Evolutionary conservation across 2,888 invertebrate genomes (phyloP).

Genomic region (Amphipyra berbera): DNA sequence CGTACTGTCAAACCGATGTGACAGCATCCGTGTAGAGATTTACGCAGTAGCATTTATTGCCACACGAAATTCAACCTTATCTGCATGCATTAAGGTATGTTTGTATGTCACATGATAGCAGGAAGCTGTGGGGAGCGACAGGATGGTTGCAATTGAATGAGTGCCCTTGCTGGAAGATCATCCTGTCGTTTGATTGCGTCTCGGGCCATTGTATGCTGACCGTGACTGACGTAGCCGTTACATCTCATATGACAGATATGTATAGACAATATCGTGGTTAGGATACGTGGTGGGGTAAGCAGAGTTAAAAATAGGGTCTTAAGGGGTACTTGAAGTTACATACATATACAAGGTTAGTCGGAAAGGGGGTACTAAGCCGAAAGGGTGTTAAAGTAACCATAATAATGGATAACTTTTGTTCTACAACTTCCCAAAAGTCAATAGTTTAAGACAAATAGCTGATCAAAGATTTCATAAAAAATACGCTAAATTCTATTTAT

Average conservation of each 20-base stretch:
- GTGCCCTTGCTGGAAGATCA: constrained; percentile 82
- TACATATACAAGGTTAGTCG: too few relatives aligned
- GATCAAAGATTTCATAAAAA: too few relatives aligned
- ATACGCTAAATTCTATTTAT: too few relatives aligned
- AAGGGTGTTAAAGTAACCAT: too few relatives aligned
- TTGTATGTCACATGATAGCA: constrained; percentile 52
- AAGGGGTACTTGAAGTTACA: too few relatives aligned
- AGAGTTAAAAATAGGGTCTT: not conserved
- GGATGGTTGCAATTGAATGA: constrained; percentile 83
- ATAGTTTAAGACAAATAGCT: too few relatives aligned
- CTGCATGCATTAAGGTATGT: constrained; percentile 45
- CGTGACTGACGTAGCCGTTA: constrained; percentile 41
- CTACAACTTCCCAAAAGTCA: too few relatives aligned
- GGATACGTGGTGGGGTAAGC: not conserved
- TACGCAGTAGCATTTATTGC: constrained; percentile 46
- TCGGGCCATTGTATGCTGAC: constrained; percentile 53
- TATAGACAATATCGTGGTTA: not conserved
- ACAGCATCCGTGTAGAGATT: constrained; percentile 64
- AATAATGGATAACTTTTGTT: too few relatives aligned
- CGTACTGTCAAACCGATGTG: constrained; percentile 55
- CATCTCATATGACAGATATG: not conserved
- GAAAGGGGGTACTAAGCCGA: too few relatives aligned
- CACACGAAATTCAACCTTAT: constrained; percentile 57
- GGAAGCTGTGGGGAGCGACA: constrained; percentile 77
- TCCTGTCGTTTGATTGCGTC: constrained; percentile 66